Base-by-base conservation (phyloP, 2,888 invertebrate species). In the Callyntrura guangdongensis region DNA sequence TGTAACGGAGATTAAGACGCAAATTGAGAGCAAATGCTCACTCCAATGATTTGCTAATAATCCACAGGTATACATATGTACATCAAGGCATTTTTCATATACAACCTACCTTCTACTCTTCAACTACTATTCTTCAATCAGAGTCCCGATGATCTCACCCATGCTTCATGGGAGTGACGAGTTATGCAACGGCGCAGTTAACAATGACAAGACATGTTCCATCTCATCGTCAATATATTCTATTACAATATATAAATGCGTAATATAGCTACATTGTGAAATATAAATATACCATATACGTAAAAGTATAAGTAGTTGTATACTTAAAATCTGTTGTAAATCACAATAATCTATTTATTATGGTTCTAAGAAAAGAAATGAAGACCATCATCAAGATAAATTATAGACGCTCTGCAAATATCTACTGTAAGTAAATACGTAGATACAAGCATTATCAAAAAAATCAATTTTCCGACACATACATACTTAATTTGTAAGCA, bases 21-120 rank as follows among this genome's bases (percentile, higher is more conserved):
- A 98, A 96, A 97, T 98, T 96, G 98, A 98, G 96, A 98, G 98
- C 96, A 98, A 98, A 96, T 98, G 98, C 96, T 98, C 97, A 96
- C 97, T 98, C 97, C 98, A 98, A 98, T 98, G 98, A 98, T 93
- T 91, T 88, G 85, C 86, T 83, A 84, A 83, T 56, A 81, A 81
- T 81, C 59, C 61, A 17, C 81, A 81, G 61, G 81, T 81, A 81
- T 81, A 81, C 81, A 81, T 81, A 81, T 84, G 49, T 49, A 82
- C 87, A 91, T 84, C 77, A 83, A 64, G 61, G 86, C 86, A 86
- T 82, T 72, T 79, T 90, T 90, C 86, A 82, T 61, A 81, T 81
- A 74, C 36, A 74, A 77, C 77, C 59, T 79, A 87, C 79, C 86
- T 59, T 61, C 77, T 74, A 84, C 53, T 53, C 77, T 53, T 77